phyloP scores from a whole-genome alignment of 2,888 invertebrate species.

The Crepidodera aurea region DNA sequence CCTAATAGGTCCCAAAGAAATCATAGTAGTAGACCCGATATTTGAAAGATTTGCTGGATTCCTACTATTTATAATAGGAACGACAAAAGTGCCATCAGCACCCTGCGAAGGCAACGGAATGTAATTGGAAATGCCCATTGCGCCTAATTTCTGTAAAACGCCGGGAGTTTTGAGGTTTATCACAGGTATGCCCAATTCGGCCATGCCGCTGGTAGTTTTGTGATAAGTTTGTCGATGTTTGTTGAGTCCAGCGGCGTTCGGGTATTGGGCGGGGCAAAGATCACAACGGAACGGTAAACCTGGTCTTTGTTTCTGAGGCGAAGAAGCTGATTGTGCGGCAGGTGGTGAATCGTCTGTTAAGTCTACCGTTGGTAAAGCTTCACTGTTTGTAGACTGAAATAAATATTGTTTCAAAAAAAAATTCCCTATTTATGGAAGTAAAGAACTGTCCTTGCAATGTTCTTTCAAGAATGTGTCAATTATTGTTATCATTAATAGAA shows the following conservation, averaged over 20 bases:
- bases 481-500: too few relatives aligned
- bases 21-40: conserved; percentile 73
- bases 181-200: conserved; percentile 76
- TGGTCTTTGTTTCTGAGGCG: conserved; percentile 58
- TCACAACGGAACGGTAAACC: conserved; percentile 69
- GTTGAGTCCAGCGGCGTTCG: conserved; percentile 66
- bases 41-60: conserved; percentile 60
- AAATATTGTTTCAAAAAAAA: background rate
- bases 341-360: conserved; percentile 64
- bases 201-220: conserved; percentile 64
- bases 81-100: conserved; percentile 65
- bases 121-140: conserved; percentile 76
- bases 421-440: too few relatives aligned
- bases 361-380: conserved; percentile 61
- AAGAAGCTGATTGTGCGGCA: conserved; percentile 13
- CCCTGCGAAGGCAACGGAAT: conserved; percentile 72
- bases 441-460: too few relatives aligned
- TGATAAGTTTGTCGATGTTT: conserved; percentile 73
- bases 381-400: conserved; percentile 16
- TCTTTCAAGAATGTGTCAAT: too few relatives aligned
- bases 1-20: conserved; percentile 76
- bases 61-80: conserved; percentile 67
- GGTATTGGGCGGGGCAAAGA: conserved; percentile 76
- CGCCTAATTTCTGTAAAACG: conserved; percentile 69
- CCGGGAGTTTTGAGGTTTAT: conserved; percentile 76